Evolutionary conservation across 2,797 vertebrate genomes (phyloP), one percentile per base, ranked within the genome.

Genomic region (Pangasius larnaudii): DNA sequence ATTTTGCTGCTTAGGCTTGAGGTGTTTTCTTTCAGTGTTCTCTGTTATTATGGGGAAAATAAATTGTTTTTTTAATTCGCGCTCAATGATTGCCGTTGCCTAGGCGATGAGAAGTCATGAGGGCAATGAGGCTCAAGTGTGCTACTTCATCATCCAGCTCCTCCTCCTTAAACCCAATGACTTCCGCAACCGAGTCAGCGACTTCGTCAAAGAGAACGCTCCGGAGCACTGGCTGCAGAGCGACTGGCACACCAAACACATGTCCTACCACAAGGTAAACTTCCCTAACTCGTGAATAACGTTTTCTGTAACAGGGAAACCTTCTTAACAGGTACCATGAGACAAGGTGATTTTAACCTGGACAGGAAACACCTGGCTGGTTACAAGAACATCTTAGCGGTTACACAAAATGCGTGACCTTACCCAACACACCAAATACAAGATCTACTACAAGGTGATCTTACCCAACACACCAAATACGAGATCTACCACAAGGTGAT

Each of bases 211-310:
- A 93, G 99, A 99, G 94, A 99, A 99, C 85, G 97, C 98, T 39
- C 99, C 99, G 0, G 99, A 99, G 91, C 99, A 99, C 95, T 99
- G 99, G 99, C 97, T 99, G 46, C 99, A 99, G 96, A 99, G 97
- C 9, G 99, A 99, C 95, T 99, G 99, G 99, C 99, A 99, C 93
- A 98, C 96, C 87, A 99, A 99, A 84, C 98, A 99, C 94, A 99
- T 99, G 98, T 97, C 92, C 93, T 99, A 99, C 92, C 98, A 99
- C 94, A 99, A 99, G 98, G 99, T 99, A 95, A 75, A 30, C 22
- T 56, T 36, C 8, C 13, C 36, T n/a, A 49, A 36, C 69, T 51
- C 36, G 9, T n/a, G 13, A 46, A n/a, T 16, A 16, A n/a, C 6
- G 2, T 58, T 16, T 22, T 79, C n/a, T 22, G 0, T 39, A 11